Evolutionary conservation across 2,797 vertebrate species (phyloP).

Genomic region (Brotogeris chrysoptera): DNA sequence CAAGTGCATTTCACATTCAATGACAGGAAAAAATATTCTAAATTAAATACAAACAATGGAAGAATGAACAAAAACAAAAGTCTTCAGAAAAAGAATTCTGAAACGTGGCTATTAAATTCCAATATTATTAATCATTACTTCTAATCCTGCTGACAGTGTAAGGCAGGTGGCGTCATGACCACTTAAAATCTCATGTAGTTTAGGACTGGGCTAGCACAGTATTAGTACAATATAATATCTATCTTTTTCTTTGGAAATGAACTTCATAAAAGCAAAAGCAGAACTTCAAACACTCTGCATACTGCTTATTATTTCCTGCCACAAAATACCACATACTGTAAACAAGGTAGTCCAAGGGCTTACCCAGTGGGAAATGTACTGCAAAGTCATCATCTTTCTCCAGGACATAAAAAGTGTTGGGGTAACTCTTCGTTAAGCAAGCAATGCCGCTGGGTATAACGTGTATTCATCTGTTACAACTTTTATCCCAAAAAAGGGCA

Average conservation of each 20-base stretch:
- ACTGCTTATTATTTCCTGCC: not conserved
- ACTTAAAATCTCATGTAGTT: not conserved
- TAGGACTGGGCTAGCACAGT: not conserved
- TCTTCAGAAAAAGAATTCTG: not conserved
- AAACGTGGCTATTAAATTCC: not conserved
- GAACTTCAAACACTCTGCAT: not conserved
- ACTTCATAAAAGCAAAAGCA: conserved; percentile 18
- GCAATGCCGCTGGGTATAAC: not conserved
- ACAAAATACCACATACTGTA: conserved; percentile 1
- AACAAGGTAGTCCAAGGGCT: conserved; percentile 31
- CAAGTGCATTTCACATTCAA: conserved; percentile 30
- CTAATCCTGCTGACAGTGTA: not conserved
- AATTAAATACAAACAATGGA: not conserved
- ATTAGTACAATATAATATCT: not conserved
- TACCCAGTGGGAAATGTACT: not conserved
- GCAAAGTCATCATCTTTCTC: not conserved
- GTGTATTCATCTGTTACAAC: not conserved
- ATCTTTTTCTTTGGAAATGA: not conserved
- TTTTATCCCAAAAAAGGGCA: not conserved
- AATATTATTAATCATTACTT: not conserved
- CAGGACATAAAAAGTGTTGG: not conserved
- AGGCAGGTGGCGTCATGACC: not conserved
- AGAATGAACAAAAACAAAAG: not conserved
- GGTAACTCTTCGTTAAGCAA: not conserved
- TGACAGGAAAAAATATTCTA: conserved; percentile 1